These are phyloP conservation scores for Steinernema carpocapsae DNA, from an alignment of 2,888 invertebrate species.

Conservation along the genomic window DNA sequence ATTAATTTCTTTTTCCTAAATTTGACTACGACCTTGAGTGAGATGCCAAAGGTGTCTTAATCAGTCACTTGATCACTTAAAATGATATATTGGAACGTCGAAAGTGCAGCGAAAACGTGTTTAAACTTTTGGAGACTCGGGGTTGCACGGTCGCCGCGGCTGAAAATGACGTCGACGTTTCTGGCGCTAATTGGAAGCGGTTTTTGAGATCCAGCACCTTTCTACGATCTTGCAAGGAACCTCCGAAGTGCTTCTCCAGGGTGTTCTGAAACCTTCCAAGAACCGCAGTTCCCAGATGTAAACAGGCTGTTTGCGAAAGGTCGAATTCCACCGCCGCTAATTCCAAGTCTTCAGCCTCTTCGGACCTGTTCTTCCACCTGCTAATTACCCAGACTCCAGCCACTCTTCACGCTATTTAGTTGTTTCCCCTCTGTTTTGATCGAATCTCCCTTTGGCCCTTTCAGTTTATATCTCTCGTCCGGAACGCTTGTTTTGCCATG, in stretches of 20 bases:
- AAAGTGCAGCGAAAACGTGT: slow-evolving; percentile 27
- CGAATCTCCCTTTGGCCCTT: not conserved
- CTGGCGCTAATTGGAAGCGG: not conserved
- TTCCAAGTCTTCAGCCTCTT: no score
- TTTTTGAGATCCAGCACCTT: not conserved
- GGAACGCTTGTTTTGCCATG: not conserved
- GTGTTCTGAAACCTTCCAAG: no score
- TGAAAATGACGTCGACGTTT: no score
- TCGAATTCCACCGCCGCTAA: no score
- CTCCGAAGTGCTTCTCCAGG: no score
- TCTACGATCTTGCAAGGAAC: no score
- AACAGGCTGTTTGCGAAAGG: no score
- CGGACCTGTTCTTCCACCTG: no score
- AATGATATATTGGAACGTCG: slow-evolving; percentile 9
- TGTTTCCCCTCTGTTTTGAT: no score
- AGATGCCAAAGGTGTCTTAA: not conserved
- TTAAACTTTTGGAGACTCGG: not conserved
- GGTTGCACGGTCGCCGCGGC: not conserved
- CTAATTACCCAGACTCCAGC: no score
- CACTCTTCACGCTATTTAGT: no score
- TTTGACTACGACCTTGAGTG: slow-evolving; percentile 4
- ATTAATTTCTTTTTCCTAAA: slow-evolving; percentile 10
- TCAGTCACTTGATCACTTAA: slow-evolving; percentile 15
- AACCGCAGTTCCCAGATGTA: no score
- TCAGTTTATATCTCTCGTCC: not conserved